Evolutionary conservation across 2,113 vertebrate genomes (phyloP).

Genomic region (Nibea albiflora): DNA sequence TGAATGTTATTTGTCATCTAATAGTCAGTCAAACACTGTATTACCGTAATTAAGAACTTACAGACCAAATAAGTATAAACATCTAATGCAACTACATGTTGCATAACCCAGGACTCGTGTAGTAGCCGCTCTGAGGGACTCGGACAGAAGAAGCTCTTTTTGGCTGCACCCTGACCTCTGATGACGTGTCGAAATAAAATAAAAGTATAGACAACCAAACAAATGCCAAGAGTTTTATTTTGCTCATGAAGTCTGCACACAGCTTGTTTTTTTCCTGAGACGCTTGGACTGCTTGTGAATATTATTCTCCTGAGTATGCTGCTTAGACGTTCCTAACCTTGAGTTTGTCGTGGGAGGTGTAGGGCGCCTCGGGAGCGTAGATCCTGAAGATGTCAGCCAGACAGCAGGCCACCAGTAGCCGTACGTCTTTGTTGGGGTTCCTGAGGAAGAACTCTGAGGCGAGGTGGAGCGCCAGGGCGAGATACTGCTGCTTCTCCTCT

Average conservation of each 20-base stretch:
- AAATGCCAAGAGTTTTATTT: not conserved
- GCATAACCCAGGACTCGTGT: too few species aligned
- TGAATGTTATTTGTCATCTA: not conserved
- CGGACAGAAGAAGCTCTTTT: too few species aligned
- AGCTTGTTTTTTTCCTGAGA: not conserved
- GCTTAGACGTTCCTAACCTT: conserved; percentile 85
- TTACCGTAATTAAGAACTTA: too few species aligned
- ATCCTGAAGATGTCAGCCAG: conserved; percentile 99
- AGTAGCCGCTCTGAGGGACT: too few species aligned
- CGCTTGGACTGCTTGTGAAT: not conserved
- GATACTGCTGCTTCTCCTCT: conserved; percentile 99
- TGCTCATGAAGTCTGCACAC: not conserved
- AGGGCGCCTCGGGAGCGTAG: conserved; percentile 98
- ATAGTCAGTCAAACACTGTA: not conserved
- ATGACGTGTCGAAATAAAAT: too few species aligned
- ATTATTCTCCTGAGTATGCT: not conserved
- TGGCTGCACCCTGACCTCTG: too few species aligned
- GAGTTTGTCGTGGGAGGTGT: conserved; percentile 99
- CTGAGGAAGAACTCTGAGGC: conserved; percentile 99
- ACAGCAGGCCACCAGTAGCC: conserved; percentile 98
- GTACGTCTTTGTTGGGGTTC: conserved; percentile 99
- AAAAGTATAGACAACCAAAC: too few species aligned
- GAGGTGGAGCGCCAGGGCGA: conserved; percentile 96
- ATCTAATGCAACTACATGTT: too few species aligned
- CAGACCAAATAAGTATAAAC: too few species aligned